Conservation (phyloP, 2,888 invertebrate genomes). For the Eupithecia pulchellata region DNA sequence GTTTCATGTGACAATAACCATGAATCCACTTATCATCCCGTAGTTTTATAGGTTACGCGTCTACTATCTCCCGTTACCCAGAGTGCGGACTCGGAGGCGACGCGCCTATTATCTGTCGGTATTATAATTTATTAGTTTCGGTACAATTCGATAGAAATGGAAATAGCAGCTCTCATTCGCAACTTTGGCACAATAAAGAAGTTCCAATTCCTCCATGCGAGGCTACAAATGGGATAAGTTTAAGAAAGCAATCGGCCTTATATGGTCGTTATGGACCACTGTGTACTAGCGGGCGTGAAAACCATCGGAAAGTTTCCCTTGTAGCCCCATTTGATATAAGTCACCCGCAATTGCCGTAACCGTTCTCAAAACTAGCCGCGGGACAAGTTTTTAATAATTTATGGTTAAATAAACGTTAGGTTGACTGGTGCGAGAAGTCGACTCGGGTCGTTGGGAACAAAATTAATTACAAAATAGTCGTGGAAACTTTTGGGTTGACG, state of each 20-base stretch:
- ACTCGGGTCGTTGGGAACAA: slow-evolving; percentile 69
- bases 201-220: slow-evolving; percentile 75
- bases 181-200: slow-evolving; percentile 81
- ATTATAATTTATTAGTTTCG: slow-evolving; percentile 68
- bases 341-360: slow-evolving; percentile 60
- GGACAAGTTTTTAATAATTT: slow-evolving; percentile 57
- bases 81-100: not conserved
- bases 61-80: slow-evolving; percentile 43
- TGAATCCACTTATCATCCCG: slow-evolving; percentile 60
- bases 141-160: slow-evolving; percentile 76
- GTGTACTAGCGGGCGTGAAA: slow-evolving; percentile 74
- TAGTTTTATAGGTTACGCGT: slow-evolving; percentile 62
- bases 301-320: slow-evolving; percentile 77
- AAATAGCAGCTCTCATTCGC: slow-evolving; percentile 74
- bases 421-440: slow-evolving; percentile 54
- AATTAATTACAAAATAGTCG: slow-evolving; percentile 80
- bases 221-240: slow-evolving; percentile 83
- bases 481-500: slow-evolving; percentile 73
- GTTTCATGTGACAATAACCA: slow-evolving; percentile 53
- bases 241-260: slow-evolving; percentile 84
- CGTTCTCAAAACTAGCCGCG: slow-evolving; percentile 50
- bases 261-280: slow-evolving; percentile 82
- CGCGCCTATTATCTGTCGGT: slow-evolving; percentile 43
- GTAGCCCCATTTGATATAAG: slow-evolving; percentile 74
- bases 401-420: slow-evolving; percentile 55